Evolutionary conservation across 2,797 vertebrate species (phyloP).

Genomic region (Squalus acanthias): DNA sequence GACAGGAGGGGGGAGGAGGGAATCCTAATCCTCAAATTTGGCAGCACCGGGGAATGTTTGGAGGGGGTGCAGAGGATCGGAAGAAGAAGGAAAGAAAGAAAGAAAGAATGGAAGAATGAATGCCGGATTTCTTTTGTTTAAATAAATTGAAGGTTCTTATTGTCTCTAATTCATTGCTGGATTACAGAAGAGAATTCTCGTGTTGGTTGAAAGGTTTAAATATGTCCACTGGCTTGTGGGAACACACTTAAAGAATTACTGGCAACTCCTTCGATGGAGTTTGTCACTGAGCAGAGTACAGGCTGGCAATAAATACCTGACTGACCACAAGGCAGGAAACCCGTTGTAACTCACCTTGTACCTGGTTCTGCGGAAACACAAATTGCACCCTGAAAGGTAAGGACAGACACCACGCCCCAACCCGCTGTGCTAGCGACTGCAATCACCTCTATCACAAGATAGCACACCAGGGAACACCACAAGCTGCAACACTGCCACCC

Average conservation of each 20-base stretch:
- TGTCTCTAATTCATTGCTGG: background rate
- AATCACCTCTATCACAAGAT: background rate
- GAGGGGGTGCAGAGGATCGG: background rate
- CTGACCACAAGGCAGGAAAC: background rate
- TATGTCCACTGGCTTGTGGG: background rate
- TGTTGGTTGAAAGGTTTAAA: background rate
- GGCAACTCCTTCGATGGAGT: background rate
- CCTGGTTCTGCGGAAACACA: background rate
- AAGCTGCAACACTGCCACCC: background rate
- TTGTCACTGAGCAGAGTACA: background rate
- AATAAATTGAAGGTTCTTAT: background rate
- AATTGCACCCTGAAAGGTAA: background rate
- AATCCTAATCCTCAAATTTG: background rate
- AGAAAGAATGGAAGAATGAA: background rate
- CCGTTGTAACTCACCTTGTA: background rate
- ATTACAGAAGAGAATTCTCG: background rate
- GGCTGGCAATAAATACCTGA: background rate
- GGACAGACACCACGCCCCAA: background rate
- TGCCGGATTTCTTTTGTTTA: background rate
- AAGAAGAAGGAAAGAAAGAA: background rate
- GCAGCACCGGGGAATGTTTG: background rate
- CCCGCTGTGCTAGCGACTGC: background rate
- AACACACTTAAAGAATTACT: background rate
- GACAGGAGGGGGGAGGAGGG: background rate
- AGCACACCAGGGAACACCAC: conserved; percentile 35